A percentile compares a stretch with the other conserved stretches of the same genome.
Conservation (phyloP, 2,113 vertebrate genomes). For the Pristiophorus japonicus region DNA sequence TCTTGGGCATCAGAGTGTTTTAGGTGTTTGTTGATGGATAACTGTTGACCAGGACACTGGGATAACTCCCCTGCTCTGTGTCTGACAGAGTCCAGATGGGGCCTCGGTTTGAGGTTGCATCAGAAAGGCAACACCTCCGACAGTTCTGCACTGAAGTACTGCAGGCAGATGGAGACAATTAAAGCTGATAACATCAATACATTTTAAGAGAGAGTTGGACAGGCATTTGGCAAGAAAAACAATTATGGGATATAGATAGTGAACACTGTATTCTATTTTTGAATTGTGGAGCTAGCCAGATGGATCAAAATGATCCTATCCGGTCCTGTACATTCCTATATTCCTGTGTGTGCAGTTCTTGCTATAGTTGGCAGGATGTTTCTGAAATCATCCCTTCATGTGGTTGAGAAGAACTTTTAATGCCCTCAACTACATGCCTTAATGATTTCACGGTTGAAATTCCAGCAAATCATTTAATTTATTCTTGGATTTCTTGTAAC, state of each 20-base stretch:
- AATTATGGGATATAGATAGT: neutral
- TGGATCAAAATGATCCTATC: neutral
- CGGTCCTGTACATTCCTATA: neutral
- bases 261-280: neutral
- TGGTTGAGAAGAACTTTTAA: neutral
- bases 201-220: neutral
- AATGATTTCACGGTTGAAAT: too few species aligned
- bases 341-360: neutral
- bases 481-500: neutral
- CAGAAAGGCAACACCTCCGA: neutral
- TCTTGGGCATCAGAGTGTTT: neutral
- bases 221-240: neutral
- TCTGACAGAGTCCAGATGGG: too few species aligned
- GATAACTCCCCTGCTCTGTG: neutral
- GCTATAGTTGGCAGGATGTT: neutral
- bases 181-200: neutral
- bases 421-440: neutral
- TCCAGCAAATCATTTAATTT: too few species aligned
- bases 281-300: neutral
- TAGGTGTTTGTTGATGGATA: neutral
- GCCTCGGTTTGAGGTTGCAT: neutral
- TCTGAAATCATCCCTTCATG: neutral
- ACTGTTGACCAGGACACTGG: neutral
- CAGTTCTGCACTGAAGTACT: neutral
- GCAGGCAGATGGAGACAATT: neutral